These are phyloP conservation scores for Erynnis tages DNA, from an alignment of 2,888 invertebrate genomes.

Conservation along the genomic window DNA sequence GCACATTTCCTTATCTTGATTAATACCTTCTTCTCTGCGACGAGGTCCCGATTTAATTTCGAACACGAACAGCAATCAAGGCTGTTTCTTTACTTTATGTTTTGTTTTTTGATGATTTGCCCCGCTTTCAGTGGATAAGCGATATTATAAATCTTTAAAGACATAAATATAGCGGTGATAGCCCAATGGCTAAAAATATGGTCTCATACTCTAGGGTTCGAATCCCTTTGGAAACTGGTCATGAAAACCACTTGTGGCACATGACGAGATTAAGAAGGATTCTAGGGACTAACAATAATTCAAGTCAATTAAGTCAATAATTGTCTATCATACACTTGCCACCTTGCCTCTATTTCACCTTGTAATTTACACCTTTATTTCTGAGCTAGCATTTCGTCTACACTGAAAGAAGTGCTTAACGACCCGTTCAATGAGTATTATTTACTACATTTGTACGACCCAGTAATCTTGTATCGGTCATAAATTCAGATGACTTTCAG, in stretches of 20 bases:
- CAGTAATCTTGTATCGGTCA: background rate
- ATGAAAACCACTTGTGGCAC: too few species aligned
- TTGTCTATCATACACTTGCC: too few species aligned
- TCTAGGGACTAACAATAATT: too few species aligned
- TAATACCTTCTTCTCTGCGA: background rate
- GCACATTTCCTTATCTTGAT: slow-evolving; percentile 5
- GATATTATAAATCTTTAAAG: background rate
- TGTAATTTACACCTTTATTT: too few species aligned
- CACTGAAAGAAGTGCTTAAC: background rate
- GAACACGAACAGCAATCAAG: slow-evolving; percentile 47
- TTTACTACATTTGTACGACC: background rate
- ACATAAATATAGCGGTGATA: background rate
- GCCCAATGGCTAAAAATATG: too few species aligned
- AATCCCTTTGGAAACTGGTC: too few species aligned
- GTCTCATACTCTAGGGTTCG: too few species aligned
- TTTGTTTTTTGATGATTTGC: slow-evolving; percentile 38
- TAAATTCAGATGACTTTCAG: background rate
- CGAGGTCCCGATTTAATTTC: slow-evolving; percentile 56
- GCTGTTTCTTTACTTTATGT: slow-evolving; percentile 43
- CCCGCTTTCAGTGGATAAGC: background rate
- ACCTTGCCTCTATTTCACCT: too few species aligned
- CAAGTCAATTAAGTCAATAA: too few species aligned
- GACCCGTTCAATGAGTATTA: background rate
- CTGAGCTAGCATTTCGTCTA: background rate
- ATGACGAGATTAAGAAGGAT: too few species aligned